Base-by-base conservation (phyloP, 2,113 vertebrate genomes). In the Hypomesus transpacificus region DNA sequence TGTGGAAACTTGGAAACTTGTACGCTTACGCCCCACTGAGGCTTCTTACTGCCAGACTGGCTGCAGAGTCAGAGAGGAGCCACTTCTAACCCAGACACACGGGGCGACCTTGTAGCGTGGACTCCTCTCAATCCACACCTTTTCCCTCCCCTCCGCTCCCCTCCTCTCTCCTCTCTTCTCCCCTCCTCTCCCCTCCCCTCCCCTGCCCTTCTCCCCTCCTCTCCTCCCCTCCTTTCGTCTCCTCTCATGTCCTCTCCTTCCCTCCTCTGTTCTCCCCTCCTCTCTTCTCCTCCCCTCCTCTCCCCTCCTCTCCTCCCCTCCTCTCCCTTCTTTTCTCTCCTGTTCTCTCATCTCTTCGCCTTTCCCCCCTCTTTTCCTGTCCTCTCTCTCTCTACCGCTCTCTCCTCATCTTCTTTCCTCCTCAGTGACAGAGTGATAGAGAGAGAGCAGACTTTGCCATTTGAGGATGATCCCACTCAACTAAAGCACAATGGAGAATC, bases 401-500 rank as follows among this genome's bases (percentile, higher is more conserved):
- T 20, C 20, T 59, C 4, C 57, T 20, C 21, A 5, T 22, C 57
- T 11, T 51, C 62, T 56, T 24, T 28, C 22, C 20, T 14, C 56
- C n/a, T 28, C 61, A 46, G 7, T 46, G 39, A 46, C 53, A 54
- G 17, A 34, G 31, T 34, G 31, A 34, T 34, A 34, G 24, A 31
- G 24, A 62, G 60, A 26, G 24, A 63, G 61, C 26, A 67, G 85
- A 79, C 84, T 87, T 85, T 84, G 76, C 72, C 68, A 59, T 28
- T 78, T 84, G 75, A 86, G 82, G 82, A 84, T 82, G 80, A 87
- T 81, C 80, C 78, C 74, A 66, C 82, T 75, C 78, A 4, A 78
- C 80, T 86, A 81, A 83, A 82, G 71, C 68, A 78, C 71, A 82
- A 20, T 31, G 71, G 78, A 80, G 87, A 88, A 90, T 87, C 86